Base-by-base conservation (phyloP, 2,888 invertebrate species). In the Seira musarum region DNA sequence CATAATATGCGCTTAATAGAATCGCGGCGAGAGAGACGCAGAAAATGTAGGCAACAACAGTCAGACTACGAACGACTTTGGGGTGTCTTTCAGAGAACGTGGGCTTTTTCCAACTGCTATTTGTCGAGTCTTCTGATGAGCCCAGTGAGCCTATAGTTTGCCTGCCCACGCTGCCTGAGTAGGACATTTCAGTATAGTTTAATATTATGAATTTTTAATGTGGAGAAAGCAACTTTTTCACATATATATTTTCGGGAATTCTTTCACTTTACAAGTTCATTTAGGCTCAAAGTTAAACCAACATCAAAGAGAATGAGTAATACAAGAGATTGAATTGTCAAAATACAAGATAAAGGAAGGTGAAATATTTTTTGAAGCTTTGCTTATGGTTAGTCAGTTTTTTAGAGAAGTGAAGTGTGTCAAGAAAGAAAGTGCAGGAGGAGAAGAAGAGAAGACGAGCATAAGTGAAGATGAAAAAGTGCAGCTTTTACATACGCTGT, bases 11-110 rank as follows among this genome's bases (percentile, higher is more conserved):
- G 5, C 90, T 90, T 49, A 90, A 87, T 17, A 90, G 89, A 68
- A 90, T 90, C 15, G 90, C 90, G 3, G 90, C 90, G 80, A 90
- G 87, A 0, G 90, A 90, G 21, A 90, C 90, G 25, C 90, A 89
- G 71, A 90, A 87, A 1, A 90, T 89, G 84, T 90, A 90, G 13
- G 90, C 90, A 65, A 90, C 85, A 21, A 90, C 90, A 17, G 90
- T 90, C 17, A 90, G 89, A 70, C 90, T 87, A 15, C 90, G 88
- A 21, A 90, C 88, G 88, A 90, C 89, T 87, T 90, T 90, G n/a
- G 81, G 75, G 68, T 85, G 83, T 46, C 82, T 83, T 70, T 82
- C 81, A 22, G 82, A 81, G 64, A 82, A 83, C 17, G 81, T 82
- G 15, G 64, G 71, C 30, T 77, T 82, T 30, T 72, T 80, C n/a